Base-by-base conservation (phyloP, 2,797 vertebrate species). In the Neoniphon sammara region DNA sequence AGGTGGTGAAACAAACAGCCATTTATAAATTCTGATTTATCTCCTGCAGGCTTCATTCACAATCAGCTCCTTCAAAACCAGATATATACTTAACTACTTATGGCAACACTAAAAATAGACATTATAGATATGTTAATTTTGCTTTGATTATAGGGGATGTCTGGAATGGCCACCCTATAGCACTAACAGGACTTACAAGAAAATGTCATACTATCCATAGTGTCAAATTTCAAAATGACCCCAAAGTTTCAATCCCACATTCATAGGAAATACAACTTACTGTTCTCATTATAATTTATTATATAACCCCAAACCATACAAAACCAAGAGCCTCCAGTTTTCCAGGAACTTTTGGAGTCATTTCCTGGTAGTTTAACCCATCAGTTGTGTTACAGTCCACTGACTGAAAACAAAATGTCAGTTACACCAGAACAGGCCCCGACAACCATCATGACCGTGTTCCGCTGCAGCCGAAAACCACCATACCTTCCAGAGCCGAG, bases 361-460 rank as follows among this genome's bases (percentile, higher is more conserved):
- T 82, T 87, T 82, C 73, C 76, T 75, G 39, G 75, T 77, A 71
- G 66, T 74, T 84, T 77, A 42, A 62, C 67, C 77, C 75, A 60
- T 79, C 60, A 67, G 36, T 67, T 78, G 57, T 74, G 80, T 78
- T 72, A 73, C 85, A 87, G 88, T 80, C 86, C 84, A 83, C 74
- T 82, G 75, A 85, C 56, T 81, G 73, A 85, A 85, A 85, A 86
- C 85, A 87, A 88, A 87, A 88, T 20, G 79, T 73, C 78, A 77
- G 67, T 77, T 66, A 66, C 77, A 77, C 79, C 63, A 79, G 59
- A 85, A 75, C 71, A 80, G 61, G 86, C 57, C 80, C 64, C 75
- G 58, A 73, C 70, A 77, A 76, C 76, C 82, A 76, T 83, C 71
- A 80, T 82, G 78, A 72, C 54, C 50, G 64, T 66, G 25, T 84